These are phyloP conservation scores for Passer domesticus DNA, from an alignment of 2,113 vertebrate species.

Conservation along the genomic window DNA sequence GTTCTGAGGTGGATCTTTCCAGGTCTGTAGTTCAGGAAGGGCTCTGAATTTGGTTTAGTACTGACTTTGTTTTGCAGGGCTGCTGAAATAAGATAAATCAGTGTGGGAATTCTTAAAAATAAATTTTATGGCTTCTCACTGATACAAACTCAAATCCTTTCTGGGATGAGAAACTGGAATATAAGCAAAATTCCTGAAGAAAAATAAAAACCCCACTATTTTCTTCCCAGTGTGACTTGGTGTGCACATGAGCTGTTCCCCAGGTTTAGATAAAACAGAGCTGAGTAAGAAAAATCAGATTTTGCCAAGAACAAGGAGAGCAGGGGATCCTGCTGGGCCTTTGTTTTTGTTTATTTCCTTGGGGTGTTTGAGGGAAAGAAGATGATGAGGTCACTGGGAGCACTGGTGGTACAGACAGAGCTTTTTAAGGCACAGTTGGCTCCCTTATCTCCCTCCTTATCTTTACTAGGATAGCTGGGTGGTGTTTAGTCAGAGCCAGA, in stretches of 20 bases:
- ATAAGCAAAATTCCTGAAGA: background rate
- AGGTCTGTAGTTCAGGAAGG: background rate
- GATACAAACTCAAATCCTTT: background rate
- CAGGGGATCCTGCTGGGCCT: background rate
- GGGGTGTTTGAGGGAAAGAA: background rate
- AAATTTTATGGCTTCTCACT: background rate
- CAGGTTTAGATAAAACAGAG: background rate
- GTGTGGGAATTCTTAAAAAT: background rate
- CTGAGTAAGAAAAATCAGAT: background rate
- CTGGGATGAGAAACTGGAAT: background rate
- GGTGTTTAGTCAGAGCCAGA: background rate
- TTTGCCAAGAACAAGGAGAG: background rate
- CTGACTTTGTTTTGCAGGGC: background rate
- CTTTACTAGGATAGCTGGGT: background rate
- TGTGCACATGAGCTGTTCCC: accelerated
- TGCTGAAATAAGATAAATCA: background rate
- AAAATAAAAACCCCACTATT: accelerated
- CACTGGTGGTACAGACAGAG: background rate
- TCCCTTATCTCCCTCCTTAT: background rate
- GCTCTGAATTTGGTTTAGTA: background rate
- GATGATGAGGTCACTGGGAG: background rate
- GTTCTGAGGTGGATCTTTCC: background rate
- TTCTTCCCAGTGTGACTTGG: background rate
- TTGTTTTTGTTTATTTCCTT: background rate
- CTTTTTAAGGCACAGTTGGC: background rate